phyloP scores from a whole-genome alignment of 2,113 vertebrate species.

The Coptodon bakossiorum region DNA sequence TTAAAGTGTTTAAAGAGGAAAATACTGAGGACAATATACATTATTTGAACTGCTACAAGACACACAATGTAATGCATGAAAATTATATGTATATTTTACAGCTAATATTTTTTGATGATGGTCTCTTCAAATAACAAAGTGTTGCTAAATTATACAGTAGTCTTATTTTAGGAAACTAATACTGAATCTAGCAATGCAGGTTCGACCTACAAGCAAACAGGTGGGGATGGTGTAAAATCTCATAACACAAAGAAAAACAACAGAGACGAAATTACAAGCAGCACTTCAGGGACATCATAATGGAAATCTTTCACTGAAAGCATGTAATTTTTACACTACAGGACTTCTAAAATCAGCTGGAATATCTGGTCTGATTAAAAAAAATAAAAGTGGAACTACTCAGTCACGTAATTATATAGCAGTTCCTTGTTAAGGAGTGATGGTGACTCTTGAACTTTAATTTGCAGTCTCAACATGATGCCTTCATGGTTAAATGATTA shows the following conservation, averaged over 20 bases:
- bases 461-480: neutral
- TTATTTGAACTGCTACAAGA: neutral
- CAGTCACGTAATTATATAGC: neutral
- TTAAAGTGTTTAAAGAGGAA: neutral
- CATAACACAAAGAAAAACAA: slow-evolving; percentile 39
- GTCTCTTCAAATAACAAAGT: accelerated
- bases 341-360: neutral
- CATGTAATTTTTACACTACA: slow-evolving; percentile 5
- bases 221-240: slow-evolving; percentile 37
- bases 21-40: neutral
- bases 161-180: neutral
- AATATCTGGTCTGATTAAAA: neutral
- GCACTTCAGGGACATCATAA: slow-evolving; percentile 19
- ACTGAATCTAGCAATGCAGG: neutral
- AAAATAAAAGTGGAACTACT: neutral
- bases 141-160: neutral
- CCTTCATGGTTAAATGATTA: neutral
- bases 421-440: neutral
- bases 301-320: slow-evolving; percentile 36
- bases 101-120: neutral
- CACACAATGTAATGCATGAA: neutral
- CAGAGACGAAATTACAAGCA: slow-evolving; percentile 28
- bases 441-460: neutral
- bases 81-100: neutral
- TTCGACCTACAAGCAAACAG: slow-evolving; percentile 11